phyloP scores from a whole-genome alignment of 1,140 invertebrate species.

The Potamilus streckersoni region DNA sequence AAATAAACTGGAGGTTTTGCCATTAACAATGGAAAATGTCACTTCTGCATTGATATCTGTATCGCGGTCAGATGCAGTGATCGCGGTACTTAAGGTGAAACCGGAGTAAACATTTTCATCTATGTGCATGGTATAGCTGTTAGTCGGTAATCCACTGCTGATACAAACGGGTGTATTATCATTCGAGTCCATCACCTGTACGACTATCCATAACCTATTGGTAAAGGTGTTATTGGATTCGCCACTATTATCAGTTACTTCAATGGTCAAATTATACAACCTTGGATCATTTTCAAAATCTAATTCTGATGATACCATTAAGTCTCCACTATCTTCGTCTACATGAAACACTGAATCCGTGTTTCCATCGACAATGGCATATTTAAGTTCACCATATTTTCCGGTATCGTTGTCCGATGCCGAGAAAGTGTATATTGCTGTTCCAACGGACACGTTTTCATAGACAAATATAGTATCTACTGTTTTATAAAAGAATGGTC shows the following conservation, averaged over 20 bases:
- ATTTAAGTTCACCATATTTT: slow-evolving; percentile 35
- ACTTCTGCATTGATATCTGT: slow-evolving; percentile 34
- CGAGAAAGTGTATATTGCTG: too few species aligned
- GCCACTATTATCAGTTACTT: slow-evolving; percentile 31
- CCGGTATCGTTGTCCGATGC: slow-evolving; percentile 27
- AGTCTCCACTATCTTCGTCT: slow-evolving; percentile 30
- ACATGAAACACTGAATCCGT: slow-evolving; percentile 29
- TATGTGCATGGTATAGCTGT: slow-evolving; percentile 19
- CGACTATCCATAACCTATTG: too few species aligned
- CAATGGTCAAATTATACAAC: slow-evolving; percentile 27
- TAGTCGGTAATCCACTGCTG: slow-evolving; percentile 1
- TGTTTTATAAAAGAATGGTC: neutral
- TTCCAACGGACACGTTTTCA: too few species aligned
- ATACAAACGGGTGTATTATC: slow-evolving; percentile 70
- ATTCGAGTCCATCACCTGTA: slow-evolving; percentile 80
- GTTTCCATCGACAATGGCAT: slow-evolving; percentile 15
- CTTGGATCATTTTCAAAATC: slow-evolving; percentile 43
- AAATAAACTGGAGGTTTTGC: slow-evolving; percentile 20
- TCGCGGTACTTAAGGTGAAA: slow-evolving; percentile 5
- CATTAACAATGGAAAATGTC: slow-evolving; percentile 26
- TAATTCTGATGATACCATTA: slow-evolving; percentile 33
- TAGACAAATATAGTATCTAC: too few species aligned
- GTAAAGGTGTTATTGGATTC: neutral
- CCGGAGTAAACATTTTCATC: slow-evolving; percentile 19
- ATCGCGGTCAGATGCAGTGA: slow-evolving; percentile 34